These are phyloP conservation scores for Bugula neritina DNA, from an alignment of 2,888 invertebrate genomes.

Conservation along the genomic window DNA sequence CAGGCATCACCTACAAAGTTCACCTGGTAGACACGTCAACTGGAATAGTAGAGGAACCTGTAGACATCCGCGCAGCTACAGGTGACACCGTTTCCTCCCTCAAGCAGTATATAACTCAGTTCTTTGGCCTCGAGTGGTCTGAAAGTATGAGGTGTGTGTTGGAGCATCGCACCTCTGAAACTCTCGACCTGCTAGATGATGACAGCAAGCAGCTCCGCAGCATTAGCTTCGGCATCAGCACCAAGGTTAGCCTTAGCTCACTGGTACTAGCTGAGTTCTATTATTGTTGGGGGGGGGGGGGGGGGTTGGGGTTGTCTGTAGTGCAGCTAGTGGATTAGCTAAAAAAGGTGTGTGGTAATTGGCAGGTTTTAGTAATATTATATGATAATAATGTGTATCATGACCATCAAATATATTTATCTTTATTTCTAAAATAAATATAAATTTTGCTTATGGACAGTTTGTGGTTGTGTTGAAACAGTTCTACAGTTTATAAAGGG, in stretches of 20 bases:
- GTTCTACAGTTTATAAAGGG: too few species aligned
- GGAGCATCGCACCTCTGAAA: slow-evolving; percentile 52
- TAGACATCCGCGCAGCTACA: slow-evolving; percentile 60
- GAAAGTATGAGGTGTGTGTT: slow-evolving; percentile 54
- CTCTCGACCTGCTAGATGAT: slow-evolving; percentile 44
- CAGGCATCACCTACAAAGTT: slow-evolving; percentile 60
- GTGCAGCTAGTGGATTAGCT: too few species aligned
- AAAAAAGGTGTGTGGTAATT: too few species aligned
- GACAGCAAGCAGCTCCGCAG: slow-evolving; percentile 46
- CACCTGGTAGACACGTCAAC: slow-evolving; percentile 61
- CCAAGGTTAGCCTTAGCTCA: slow-evolving; percentile 50
- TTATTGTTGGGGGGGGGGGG: too few species aligned
- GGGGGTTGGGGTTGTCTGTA: too few species aligned
- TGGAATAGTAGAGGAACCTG: slow-evolving; percentile 62
- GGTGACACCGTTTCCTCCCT: slow-evolving; percentile 60
- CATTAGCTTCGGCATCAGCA: slow-evolving; percentile 52
- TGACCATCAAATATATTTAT: too few species aligned
- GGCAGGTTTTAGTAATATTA: too few species aligned
- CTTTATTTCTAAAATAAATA: too few species aligned
- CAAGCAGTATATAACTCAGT: slow-evolving; percentile 58
- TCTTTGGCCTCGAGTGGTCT: slow-evolving; percentile 30
- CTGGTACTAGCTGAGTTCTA: too few species aligned
- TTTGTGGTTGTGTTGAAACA: too few species aligned
- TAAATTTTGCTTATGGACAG: too few species aligned
- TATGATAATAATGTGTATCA: too few species aligned